Evolutionary conservation across 1,140 invertebrate species (phyloP), one percentile per base, ranked within the genome.

Genomic region (Drosophila melanica): DNA sequence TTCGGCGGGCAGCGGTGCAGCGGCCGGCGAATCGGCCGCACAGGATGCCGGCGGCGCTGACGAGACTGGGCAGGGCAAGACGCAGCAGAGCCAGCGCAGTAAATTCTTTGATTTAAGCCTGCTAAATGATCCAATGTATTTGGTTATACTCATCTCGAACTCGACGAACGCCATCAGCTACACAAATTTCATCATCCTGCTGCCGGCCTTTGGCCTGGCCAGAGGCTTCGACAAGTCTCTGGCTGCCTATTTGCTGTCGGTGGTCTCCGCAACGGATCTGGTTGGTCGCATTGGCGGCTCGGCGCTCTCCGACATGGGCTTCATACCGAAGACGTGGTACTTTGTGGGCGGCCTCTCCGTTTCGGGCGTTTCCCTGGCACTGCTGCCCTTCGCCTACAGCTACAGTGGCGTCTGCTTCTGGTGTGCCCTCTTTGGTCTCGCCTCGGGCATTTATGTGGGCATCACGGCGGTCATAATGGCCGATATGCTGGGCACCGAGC

Each of bases 401-500:
- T 95, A 95, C 90, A 75, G 89, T 3, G 92, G 93, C 12, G 92
- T 97, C 2, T 94, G 95, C 37, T 92, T 93, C 10, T 95, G 94
- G 78, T 97, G 96, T 91, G 94, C 94, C 1, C 81, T 96, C 1
- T 97, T 97, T 85, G 96, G 96, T 0, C 91, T 97, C 4, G 94
- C 96, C 8, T 97, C 96, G 0, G 96, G 96, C n/a, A 94, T 95
- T n/a, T 97, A 97, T 85, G 95, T 97, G 0, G 96, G 96, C 12
- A 95, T 97, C 1, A 97, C 96, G 1, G 96, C 96, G 2, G 95
- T 97, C 27, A 96, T 97, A 0, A 96, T 97, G 95, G 96, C 96
- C 0, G 96, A 97, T 90, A 95, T 97, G 94, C 87, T 97, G 1
- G 96, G 96, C 0, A 95, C 95, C 1, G 96, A 97, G 75, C 93